phyloP scores from a whole-genome alignment of 2,113 vertebrate species.

The Emydocephalus ijimae region DNA sequence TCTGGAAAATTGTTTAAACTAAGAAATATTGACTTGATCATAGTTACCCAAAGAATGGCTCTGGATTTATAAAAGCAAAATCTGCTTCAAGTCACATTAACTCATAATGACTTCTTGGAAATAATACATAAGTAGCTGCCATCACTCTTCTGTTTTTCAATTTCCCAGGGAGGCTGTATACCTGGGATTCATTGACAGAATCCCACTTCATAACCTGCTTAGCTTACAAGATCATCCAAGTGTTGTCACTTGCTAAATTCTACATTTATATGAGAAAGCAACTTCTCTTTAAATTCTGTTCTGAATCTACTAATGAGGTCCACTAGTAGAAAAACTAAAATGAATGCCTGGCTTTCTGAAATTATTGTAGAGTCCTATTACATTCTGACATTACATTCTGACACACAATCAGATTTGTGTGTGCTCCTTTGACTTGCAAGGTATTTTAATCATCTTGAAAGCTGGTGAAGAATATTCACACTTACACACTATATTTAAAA shows the following conservation, averaged over 20 bases:
- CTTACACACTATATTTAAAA: neutral
- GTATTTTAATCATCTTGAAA: neutral
- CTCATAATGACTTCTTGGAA: neutral
- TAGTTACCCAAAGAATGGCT: neutral
- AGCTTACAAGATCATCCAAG: neutral
- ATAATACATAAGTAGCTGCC: neutral
- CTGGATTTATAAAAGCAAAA: neutral
- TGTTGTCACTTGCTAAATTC: neutral
- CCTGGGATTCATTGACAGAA: neutral
- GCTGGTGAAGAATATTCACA: neutral
- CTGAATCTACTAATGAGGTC: neutral
- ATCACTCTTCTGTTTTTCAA: neutral
- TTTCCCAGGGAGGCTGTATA: neutral
- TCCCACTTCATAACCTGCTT: neutral
- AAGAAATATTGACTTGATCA: neutral
- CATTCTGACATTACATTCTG: neutral
- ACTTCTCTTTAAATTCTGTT: neutral
- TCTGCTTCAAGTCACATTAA: neutral
- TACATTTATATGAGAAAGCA: neutral
- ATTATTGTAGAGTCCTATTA: neutral
- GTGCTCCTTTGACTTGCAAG: neutral
- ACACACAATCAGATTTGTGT: neutral
- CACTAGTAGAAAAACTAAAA: neutral
- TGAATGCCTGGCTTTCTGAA: neutral
- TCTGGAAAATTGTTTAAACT: neutral